Base-by-base conservation (phyloP, 1,140 invertebrate genomes). In the Microplitis demolitor region DNA sequence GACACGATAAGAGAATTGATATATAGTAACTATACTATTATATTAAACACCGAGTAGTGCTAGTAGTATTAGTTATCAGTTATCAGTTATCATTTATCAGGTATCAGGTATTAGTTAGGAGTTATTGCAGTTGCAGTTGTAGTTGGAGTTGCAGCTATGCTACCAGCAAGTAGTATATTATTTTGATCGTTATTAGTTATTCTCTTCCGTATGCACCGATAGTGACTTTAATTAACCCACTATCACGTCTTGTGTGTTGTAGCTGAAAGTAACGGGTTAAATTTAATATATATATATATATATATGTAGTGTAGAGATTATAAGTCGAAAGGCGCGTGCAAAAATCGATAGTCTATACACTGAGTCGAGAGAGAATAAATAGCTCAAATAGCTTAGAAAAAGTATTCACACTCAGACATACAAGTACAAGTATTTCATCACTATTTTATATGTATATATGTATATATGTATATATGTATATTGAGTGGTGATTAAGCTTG, bases 151-250 rank as follows among this genome's bases (percentile, higher is more conserved):
- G 24, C 24, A 24, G 24, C 24, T 24, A 24, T 2, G 2, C 24
- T 24, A 24, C 24, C 24, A 24, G 24, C 24, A 24, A 24, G 24
- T 45, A 45, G 6, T 45, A 11, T 45, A 11, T 11, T 11, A 45
- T 6, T 13, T 13, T 4, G 60, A 62, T 34, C 13, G 33, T 62
- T 24, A 24, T 24, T 62, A 31, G 34, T 62, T 34, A 37, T 62
- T 62, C 60, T 62, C 60, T 62, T 62, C 60, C 60, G 60, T 16
- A 31, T 62, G 60, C 60, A 37, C 60, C 60, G 60, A 62, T 62
- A 62, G 60, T 14, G 13, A 34, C 31, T 62, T 62, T 62, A 39
- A 62, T 62, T 62, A 62, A 62, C 60, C 39, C 5, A 45, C 39
- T 45, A 45, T 45, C 39, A 45, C 39, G 39, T 45, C 33, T 62